Evolutionary conservation across 2,888 invertebrate species (phyloP), one percentile per base, ranked within the genome.

Genomic region (Cheiracanthium punctorium): DNA sequence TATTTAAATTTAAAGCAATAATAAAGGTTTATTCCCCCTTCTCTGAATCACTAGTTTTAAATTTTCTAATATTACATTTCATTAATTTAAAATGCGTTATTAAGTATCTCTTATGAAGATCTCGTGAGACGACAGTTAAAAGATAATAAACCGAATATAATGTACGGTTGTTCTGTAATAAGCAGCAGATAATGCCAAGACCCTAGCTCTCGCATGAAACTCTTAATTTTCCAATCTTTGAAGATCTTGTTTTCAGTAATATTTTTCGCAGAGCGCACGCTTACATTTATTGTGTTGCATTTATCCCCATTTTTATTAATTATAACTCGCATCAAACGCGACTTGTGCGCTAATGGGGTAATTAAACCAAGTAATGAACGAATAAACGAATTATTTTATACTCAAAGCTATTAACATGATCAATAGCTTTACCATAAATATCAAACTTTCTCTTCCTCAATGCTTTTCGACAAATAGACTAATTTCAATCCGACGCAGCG

Each of bases 371-470:
- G 10, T 48, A 48, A 48, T 48, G 48, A 48, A 48, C n/a, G n/a
- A n/a, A n/a, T 48, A 48, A 48, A 48, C 48, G 48, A 48, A 48
- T 48, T 48, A 48, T 48, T 48, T 48, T 48, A 48, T 48, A 48
- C 48, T 17, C 48, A 17, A 48, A 48, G 48, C 48, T 48, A 48
- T 48, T 48, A 48, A 48, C 14, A 14, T 48, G 48, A 48, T 48
- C 48, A 48, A 48, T 48, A 48, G 48, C 48, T 48, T 48, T 48
- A 17, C 48, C 17, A 17, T 10, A 48, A 17, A 17, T 48, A 48
- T 48, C 17, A 17, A 10, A 48, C 48, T 48, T 48, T 10, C 48
- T 48, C 48, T 48, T 48, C 17, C 48, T 17, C 17, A 17, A 17
- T 17, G 48, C 48, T 17, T 48, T 48, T 48, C 48, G 48, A 48